phyloP scores from a whole-genome alignment of 2,797 vertebrate genomes.

The Sardinella longiceps region DNA sequence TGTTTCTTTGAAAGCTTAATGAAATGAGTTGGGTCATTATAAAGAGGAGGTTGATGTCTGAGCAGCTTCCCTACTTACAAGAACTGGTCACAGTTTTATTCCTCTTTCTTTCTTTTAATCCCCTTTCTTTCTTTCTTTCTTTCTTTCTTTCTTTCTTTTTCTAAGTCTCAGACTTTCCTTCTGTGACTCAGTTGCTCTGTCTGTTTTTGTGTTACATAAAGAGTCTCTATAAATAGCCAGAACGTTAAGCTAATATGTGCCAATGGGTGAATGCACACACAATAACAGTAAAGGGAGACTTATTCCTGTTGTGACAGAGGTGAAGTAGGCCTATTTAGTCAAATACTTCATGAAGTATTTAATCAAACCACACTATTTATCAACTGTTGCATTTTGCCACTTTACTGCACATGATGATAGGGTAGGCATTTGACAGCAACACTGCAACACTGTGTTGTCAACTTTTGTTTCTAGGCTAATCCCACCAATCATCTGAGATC shows the following conservation, averaged over 20 bases:
- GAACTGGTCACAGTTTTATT: background rate
- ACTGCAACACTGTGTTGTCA: background rate
- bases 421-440: background rate
- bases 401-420: background rate
- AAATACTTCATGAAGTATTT: too few species aligned
- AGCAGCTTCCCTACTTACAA: background rate
- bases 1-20: background rate
- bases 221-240: conserved; percentile 69
- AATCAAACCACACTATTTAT: background rate
- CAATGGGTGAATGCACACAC: conserved; percentile 58
- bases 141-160: background rate
- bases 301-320: background rate
- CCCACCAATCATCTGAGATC: background rate
- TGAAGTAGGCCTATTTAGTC: too few species aligned
- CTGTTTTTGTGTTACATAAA: conserved; percentile 69
- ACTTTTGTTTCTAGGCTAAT: background rate
- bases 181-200: conserved; percentile 60
- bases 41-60: background rate
- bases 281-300: conserved; percentile 31
- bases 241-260: conserved; percentile 62
- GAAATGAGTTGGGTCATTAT: background rate
- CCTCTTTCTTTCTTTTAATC: background rate
- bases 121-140: background rate
- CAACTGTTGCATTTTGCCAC: background rate
- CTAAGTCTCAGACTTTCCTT: conserved; percentile 47